These are phyloP conservation scores for Phylloscopus whistleri DNA, from an alignment of 2,113 vertebrate species.

Conservation along the genomic window DNA sequence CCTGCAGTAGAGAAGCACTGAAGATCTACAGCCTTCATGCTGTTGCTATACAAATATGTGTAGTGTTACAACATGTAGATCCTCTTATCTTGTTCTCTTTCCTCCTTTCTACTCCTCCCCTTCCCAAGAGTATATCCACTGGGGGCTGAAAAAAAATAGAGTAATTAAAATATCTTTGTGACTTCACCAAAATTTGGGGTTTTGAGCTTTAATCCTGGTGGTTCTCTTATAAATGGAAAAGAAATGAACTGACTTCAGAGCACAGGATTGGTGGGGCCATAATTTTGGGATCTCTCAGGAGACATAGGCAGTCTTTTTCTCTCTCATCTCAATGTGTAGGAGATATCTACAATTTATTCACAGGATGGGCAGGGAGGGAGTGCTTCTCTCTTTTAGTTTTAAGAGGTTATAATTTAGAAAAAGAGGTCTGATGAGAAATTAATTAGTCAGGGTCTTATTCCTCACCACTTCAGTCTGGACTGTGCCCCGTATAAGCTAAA, in stretches of 20 bases:
- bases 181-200: not conserved
- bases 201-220: not conserved
- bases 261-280: not conserved
- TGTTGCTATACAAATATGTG: not conserved
- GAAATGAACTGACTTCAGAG: not conserved
- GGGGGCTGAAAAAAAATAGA: not conserved
- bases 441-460: not conserved
- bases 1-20: not conserved
- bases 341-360: not conserved
- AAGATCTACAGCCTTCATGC: not conserved
- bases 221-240: not conserved
- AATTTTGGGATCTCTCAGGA: not conserved
- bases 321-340: not conserved
- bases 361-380: fast-evolving
- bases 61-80: not conserved
- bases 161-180: not conserved
- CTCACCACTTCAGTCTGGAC: not conserved
- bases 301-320: not conserved
- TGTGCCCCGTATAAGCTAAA: not conserved
- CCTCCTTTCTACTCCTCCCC: not conserved
- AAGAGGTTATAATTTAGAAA: not conserved
- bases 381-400: not conserved
- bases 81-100: not conserved
- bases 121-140: not conserved
- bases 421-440: not conserved